These are phyloP conservation scores for Heliornis fulica DNA, from an alignment of 2,113 vertebrate genomes.

Conservation along the genomic window DNA sequence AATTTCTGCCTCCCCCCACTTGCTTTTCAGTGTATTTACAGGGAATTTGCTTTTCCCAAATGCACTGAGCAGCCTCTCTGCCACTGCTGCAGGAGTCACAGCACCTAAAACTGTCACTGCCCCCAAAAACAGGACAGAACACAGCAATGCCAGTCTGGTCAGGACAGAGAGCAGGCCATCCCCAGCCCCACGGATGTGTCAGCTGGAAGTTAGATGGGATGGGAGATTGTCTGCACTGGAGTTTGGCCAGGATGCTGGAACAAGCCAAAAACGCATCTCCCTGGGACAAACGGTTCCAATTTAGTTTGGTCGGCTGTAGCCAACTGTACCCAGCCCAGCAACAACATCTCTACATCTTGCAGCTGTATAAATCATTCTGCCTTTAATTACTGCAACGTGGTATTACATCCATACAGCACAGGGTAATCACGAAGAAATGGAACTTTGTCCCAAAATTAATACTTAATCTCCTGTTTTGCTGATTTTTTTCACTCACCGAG, in stretches of 20 bases:
- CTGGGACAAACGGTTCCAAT: neutral
- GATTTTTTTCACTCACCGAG: neutral
- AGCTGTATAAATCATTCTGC: slow-evolving; percentile 45
- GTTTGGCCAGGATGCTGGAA: neutral
- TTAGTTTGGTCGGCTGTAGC: neutral
- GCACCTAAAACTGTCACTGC: neutral
- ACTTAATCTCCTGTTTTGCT: slow-evolving; percentile 7
- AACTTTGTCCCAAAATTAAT: slow-evolving; percentile 35
- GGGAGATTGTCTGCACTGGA: neutral
- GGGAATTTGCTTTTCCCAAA: rapidly evolving
- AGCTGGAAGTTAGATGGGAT: neutral
- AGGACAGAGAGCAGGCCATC: neutral
- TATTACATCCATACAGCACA: neutral
- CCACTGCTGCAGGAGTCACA: too few species aligned
- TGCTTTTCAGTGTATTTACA: neutral
- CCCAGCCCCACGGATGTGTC: neutral
- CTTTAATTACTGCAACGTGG: slow-evolving; percentile 26
- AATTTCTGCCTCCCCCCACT: neutral
- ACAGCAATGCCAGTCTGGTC: rapidly evolving
- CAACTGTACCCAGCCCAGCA: neutral
- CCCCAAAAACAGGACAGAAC: neutral
- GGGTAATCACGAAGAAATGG: slow-evolving; percentile 3
- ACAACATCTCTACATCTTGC: neutral
- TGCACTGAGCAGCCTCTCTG: neutral
- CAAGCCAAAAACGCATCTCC: neutral